These are phyloP conservation scores for Aldabrachelys gigantea DNA, from an alignment of 2,113 vertebrate genomes.

Conservation along the genomic window DNA sequence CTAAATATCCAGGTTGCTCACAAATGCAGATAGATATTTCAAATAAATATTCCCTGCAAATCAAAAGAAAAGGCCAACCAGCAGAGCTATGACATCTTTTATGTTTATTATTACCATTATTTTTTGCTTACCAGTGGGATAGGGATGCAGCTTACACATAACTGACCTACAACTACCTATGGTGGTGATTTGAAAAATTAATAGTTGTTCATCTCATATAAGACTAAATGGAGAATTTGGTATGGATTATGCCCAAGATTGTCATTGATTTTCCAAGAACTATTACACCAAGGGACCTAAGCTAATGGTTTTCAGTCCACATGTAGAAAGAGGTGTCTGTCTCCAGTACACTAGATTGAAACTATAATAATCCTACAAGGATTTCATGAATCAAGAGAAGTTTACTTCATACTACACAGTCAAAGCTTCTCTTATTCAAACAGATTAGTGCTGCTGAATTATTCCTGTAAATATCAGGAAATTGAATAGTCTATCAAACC, in stretches of 20 bases:
- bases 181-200: background rate
- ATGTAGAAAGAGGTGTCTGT: background rate
- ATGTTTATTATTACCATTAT: background rate
- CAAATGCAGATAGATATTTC: background rate
- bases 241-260: background rate
- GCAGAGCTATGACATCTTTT: background rate
- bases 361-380: background rate
- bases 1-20: fast-evolving
- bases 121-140: background rate
- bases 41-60: background rate
- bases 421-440: background rate
- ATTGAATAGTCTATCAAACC: background rate
- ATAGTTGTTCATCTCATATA: background rate
- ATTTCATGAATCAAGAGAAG: background rate
- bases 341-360: background rate
- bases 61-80: background rate
- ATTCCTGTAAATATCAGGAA: background rate
- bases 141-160: background rate
- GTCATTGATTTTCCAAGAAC: slow-evolving; percentile 2
- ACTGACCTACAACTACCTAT: background rate
- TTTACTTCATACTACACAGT: background rate
- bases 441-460: background rate
- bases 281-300: background rate
- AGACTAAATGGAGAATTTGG: background rate
- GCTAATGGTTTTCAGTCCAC: background rate